phyloP scores from a whole-genome alignment of 2,797 vertebrate genomes.

The Sandelia bainsii region DNA sequence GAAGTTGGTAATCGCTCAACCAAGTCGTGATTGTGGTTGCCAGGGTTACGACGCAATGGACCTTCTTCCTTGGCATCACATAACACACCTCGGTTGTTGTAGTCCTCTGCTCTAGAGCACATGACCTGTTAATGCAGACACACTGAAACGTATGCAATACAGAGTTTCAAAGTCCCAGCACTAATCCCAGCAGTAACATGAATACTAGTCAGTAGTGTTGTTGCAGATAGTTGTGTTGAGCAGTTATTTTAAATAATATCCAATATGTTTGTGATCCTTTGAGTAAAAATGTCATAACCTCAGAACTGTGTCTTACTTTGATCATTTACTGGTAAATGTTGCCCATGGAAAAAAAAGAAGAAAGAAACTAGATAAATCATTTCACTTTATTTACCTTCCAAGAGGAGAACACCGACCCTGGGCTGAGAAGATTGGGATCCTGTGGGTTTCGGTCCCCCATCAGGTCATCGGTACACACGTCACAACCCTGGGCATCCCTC shows the following conservation, averaged over 20 bases:
- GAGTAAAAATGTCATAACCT: too few species aligned
- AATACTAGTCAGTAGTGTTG: neutral
- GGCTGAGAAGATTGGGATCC: conserved; percentile 87
- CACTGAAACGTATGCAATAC: neutral
- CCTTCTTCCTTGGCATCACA: conserved; percentile 88
- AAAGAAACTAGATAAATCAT: neutral
- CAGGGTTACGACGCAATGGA: conserved; percentile 90
- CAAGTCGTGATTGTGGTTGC: conserved; percentile 87
- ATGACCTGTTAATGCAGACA: conserved; percentile 83
- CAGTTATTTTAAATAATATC: too few species aligned
- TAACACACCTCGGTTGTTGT: conserved; percentile 86
- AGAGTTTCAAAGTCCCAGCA: neutral
- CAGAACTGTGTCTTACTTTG: too few species aligned
- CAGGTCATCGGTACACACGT: conserved; percentile 91
- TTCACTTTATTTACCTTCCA: conserved; percentile 88
- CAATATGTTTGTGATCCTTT: too few species aligned
- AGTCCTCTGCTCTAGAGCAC: conserved; percentile 88
- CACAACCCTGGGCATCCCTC: conserved; percentile 89
- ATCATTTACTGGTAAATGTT: too few species aligned
- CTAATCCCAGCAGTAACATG: neutral
- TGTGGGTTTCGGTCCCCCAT: conserved; percentile 87
- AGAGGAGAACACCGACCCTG: conserved; percentile 92
- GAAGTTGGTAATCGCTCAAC: conserved; percentile 90
- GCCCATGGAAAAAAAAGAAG: neutral
- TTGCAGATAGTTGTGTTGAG: neutral